Conservation (phyloP, 2,888 invertebrate species). For the Phlogophora meticulosa region DNA sequence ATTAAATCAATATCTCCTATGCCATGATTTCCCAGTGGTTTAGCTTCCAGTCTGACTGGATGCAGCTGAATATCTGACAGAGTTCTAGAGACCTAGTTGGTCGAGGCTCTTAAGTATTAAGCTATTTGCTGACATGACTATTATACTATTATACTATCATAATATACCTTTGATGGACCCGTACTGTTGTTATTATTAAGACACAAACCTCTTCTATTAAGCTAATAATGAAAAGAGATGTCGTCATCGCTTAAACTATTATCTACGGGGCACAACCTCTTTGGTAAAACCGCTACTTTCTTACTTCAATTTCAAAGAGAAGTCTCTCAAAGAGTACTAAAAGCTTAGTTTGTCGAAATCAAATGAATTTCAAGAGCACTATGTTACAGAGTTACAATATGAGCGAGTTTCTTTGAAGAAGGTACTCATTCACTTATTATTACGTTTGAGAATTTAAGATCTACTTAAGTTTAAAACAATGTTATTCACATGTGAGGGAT, state of each 20-base stretch:
- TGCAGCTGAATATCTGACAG: too few relatives aligned
- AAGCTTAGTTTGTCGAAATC: conserved; percentile 52
- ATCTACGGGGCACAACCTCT: conserved; percentile 14
- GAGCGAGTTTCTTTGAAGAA: conserved; percentile 33
- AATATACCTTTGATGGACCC: too few relatives aligned
- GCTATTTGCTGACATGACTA: too few relatives aligned
- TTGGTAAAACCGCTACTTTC: conserved; percentile 54
- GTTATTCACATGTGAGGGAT: conserved; percentile 9
- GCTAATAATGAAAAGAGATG: conserved; percentile 38
- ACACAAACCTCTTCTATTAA: conserved; percentile 8
- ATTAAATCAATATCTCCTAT: too few relatives aligned
- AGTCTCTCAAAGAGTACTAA: conserved; percentile 46
- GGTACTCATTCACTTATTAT: conserved; percentile 40
- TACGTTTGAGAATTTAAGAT: conserved; percentile 39
- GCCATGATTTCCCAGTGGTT: too few relatives aligned
- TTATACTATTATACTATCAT: too few relatives aligned
- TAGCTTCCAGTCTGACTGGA: too few relatives aligned
- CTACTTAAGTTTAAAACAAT: conserved; percentile 27
- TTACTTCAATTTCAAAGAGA: conserved; percentile 50
- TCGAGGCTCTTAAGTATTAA: too few relatives aligned
- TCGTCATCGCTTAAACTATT: conserved; percentile 37
- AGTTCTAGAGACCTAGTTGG: too few relatives aligned
- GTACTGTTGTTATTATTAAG: too few relatives aligned
- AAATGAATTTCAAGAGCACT: conserved; percentile 50
- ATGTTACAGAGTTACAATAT: conserved; percentile 27